These are phyloP conservation scores for Parus major DNA, from an alignment of 2,113 vertebrate species.

Conservation along the genomic window DNA sequence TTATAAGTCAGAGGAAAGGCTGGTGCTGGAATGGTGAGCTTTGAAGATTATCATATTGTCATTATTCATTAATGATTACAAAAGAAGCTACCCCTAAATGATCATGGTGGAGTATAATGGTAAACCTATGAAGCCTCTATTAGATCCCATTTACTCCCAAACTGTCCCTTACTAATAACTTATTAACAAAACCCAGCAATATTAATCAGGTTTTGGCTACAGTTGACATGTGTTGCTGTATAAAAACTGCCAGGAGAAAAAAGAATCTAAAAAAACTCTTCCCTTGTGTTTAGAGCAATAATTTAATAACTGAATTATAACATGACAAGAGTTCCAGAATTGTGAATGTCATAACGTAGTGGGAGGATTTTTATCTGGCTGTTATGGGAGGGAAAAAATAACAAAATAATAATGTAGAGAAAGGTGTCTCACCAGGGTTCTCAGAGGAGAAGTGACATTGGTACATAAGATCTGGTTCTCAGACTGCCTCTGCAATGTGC, in stretches of 20 bases:
- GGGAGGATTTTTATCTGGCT: not conserved
- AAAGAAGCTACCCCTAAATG: constrained; percentile 54
- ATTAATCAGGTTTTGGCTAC: not conserved
- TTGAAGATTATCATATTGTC: constrained; percentile 68
- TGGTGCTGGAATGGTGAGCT: constrained; percentile 49
- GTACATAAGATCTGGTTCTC: not conserved
- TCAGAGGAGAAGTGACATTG: not conserved
- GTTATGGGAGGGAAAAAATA: rapidly evolving
- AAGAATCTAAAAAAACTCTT: not conserved
- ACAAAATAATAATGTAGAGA: not conserved
- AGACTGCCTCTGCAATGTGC: not conserved
- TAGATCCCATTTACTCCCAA: not conserved
- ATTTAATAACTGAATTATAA: not conserved
- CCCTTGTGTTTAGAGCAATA: not conserved
- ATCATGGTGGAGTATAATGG: constrained; percentile 30
- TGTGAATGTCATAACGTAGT: rapidly evolving
- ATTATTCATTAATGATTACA: constrained; percentile 66
- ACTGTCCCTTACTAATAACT: constrained; percentile 22
- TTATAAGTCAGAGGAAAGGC: constrained; percentile 66
- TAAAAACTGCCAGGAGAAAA: not conserved
- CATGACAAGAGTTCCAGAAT: not conserved
- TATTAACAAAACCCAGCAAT: constrained; percentile 26
- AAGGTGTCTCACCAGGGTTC: not conserved
- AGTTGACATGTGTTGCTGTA: not conserved
- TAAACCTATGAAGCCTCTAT: constrained; percentile 25